Evolutionary conservation across 2,888 invertebrate species (phyloP).

Genomic region (Pristionchus arcanus): DNA sequence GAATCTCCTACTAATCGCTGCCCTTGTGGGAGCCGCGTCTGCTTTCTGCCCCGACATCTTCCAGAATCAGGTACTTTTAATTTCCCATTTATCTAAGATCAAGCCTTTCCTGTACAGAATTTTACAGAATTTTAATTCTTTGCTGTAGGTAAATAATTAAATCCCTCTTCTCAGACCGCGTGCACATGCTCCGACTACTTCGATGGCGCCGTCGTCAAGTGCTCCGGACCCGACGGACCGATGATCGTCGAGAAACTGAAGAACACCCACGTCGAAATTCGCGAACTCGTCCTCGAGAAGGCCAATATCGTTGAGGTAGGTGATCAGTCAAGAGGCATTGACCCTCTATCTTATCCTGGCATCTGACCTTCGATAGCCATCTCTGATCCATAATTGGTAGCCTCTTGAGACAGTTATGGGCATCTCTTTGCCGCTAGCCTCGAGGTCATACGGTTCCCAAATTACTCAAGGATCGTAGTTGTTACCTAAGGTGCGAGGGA

Average conservation of each 20-base stretch:
- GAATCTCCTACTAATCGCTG: conserved; percentile 59
- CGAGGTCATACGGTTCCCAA: conserved; percentile 5
- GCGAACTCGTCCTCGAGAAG: conserved; percentile 76
- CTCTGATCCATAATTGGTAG: background rate
- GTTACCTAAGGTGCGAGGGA: too few species aligned
- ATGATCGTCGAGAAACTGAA: conserved; percentile 77
- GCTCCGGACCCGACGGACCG: conserved; percentile 76
- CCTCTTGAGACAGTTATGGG: background rate
- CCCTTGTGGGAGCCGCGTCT: conserved; percentile 56
- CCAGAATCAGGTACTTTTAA: conserved; percentile 67
- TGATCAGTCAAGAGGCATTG: background rate
- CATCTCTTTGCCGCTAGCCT: background rate
- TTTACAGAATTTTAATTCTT: too few species aligned
- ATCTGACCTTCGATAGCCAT: conserved; percentile 41
- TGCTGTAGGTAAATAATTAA: background rate
- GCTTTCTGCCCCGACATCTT: conserved; percentile 75
- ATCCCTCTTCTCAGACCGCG: conserved; percentile 63
- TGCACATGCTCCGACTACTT: conserved; percentile 76
- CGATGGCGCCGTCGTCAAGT: conserved; percentile 79
- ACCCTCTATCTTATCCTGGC: background rate
- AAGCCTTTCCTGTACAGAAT: too few species aligned
- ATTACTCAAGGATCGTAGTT: background rate
- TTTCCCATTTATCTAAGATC: too few species aligned
- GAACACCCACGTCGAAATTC: conserved; percentile 71
- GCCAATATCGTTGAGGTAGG: conserved; percentile 79